Conservation (phyloP, 2,888 invertebrate genomes). For the Parthenolecanium corni region DNA sequence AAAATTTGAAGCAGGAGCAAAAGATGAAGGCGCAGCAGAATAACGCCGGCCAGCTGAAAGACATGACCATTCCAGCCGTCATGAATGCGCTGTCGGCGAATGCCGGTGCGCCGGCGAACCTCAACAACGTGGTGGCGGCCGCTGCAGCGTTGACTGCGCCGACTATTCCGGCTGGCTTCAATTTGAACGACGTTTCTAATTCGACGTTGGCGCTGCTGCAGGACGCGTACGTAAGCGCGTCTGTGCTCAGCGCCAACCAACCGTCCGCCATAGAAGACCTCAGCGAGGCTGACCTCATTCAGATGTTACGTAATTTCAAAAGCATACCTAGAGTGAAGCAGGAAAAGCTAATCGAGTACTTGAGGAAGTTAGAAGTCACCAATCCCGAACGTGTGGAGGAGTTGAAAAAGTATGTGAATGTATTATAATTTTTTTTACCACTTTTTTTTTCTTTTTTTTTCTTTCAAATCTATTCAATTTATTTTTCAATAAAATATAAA, state of each 20-base stretch:
- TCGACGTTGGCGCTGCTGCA: conserved; percentile 33
- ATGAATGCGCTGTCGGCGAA: background rate
- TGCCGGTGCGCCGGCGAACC: background rate
- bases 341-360: conserved; percentile 64
- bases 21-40: conserved; percentile 38
- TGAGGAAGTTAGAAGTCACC: conserved; percentile 65
- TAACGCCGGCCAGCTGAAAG: background rate
- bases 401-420: conserved; percentile 41
- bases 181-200: conserved; percentile 11
- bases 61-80: background rate
- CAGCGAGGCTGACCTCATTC: conserved; percentile 68
- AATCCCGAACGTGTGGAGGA: conserved; percentile 68
- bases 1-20: conserved; percentile 43
- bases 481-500: too few species aligned
- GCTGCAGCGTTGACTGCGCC: background rate
- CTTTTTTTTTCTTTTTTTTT: too few species aligned
- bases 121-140: background rate
- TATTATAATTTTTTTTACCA: background rate
- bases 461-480: too few species aligned
- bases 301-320: conserved; percentile 66
- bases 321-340: conserved; percentile 70
- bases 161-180: conserved; percentile 22
- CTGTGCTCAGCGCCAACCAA: conserved; percentile 7
- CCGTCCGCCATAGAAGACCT: conserved; percentile 51
- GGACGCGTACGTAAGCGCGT: conserved; percentile 34